These are phyloP conservation scores for Dimorphilus gyrociliatus DNA, from an alignment of 2,888 invertebrate species.

Conservation along the genomic window DNA sequence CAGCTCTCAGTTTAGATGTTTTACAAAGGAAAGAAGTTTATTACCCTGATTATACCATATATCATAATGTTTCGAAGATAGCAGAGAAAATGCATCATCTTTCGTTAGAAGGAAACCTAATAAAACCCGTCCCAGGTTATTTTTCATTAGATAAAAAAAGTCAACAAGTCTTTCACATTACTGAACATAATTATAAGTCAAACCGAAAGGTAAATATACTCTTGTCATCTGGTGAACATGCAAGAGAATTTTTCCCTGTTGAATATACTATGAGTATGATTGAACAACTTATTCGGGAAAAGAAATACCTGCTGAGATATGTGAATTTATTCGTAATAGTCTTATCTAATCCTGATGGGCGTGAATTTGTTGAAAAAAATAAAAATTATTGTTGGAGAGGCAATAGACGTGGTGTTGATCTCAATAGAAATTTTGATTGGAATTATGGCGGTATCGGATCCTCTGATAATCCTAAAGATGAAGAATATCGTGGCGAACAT, in stretches of 20 bases:
- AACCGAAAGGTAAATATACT: slow-evolving; percentile 17
- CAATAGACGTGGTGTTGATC: slow-evolving; percentile 27
- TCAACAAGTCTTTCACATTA: not conserved
- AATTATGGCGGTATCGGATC: slow-evolving; percentile 29
- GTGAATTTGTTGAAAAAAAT: slow-evolving; percentile 18
- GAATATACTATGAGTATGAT: slow-evolving; percentile 24
- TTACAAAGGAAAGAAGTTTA: slow-evolving; percentile 23
- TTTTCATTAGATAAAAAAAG: slow-evolving; percentile 8
- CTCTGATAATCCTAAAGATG: slow-evolving; percentile 19
- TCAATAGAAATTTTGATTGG: slow-evolving; percentile 34
- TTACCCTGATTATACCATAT: slow-evolving; percentile 22
- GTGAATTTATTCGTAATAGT: slow-evolving; percentile 25
- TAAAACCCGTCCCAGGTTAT: slow-evolving; percentile 7
- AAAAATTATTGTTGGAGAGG: slow-evolving; percentile 33
- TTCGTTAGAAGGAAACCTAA: too few relatives aligned
- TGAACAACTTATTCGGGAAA: slow-evolving; percentile 16
- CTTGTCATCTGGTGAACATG: slow-evolving; percentile 32
- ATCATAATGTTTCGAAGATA: too few relatives aligned
- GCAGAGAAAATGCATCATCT: too few relatives aligned
- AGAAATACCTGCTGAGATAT: slow-evolving; percentile 7
- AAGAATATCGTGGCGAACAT: slow-evolving; percentile 25
- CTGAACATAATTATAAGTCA: not conserved
- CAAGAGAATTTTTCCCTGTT: slow-evolving; percentile 30
- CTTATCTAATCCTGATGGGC: slow-evolving; percentile 31
- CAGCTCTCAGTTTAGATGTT: slow-evolving; percentile 21